These are phyloP conservation scores for Neoniphon sammara DNA, from an alignment of 2,797 vertebrate genomes.

Conservation along the genomic window DNA sequence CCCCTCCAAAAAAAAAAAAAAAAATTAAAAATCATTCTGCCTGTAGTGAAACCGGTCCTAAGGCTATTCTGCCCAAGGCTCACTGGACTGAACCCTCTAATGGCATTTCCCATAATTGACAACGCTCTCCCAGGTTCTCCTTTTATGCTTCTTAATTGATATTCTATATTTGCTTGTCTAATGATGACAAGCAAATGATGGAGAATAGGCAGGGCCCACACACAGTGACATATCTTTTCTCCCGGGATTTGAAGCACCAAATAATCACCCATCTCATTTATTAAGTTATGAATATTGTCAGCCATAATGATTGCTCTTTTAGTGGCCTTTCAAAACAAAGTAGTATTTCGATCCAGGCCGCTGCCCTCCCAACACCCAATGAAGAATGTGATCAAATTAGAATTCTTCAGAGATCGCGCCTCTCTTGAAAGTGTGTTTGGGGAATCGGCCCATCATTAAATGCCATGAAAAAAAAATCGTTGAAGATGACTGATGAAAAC, in stretches of 20 bases:
- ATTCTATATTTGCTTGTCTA: conserved; percentile 42
- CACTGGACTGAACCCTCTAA: conserved; percentile 33
- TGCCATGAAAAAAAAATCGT: background rate
- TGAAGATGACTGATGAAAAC: background rate
- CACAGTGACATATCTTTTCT: conserved; percentile 15
- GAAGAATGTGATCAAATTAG: conserved; percentile 27
- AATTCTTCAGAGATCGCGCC: background rate
- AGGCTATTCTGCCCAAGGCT: conserved; percentile 23
- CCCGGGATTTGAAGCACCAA: background rate
- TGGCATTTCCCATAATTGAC: conserved; percentile 58
- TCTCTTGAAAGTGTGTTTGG: conserved; percentile 1
- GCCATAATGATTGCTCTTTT: conserved; percentile 27
- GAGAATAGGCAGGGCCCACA: background rate
- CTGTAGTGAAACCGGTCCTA: conserved; percentile 11
- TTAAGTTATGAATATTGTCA: conserved; percentile 22
- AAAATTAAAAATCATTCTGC: conserved; percentile 23
- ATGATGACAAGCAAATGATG: conserved; percentile 10
- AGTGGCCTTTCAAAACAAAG: conserved; percentile 36
- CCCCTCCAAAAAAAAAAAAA: too few species aligned
- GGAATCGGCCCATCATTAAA: background rate
- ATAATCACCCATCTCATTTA: conserved; percentile 29
- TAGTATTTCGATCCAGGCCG: conserved; percentile 10
- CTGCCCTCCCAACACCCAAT: conserved; percentile 11
- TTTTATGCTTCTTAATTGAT: conserved; percentile 49
- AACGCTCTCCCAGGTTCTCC: conserved; percentile 22